Base-by-base conservation (phyloP, 2,888 invertebrate species). In the Smittia sp. region DNA sequence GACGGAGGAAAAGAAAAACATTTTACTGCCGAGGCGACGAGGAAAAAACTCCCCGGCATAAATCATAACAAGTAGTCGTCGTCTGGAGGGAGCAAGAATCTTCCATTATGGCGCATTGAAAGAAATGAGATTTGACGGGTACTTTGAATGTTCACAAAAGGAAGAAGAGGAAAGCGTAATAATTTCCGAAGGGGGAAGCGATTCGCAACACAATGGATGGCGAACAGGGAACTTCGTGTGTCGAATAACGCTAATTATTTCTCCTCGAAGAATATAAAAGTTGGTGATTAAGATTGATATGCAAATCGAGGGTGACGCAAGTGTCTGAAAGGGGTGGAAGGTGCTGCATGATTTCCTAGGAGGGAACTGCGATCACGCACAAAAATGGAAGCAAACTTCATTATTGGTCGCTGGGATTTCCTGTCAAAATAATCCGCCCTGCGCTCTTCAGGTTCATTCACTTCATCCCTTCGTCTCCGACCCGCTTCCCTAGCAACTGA, bases 251-350 rank as follows among this genome's bases (percentile, higher is more conserved):
- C 58, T 58, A 58, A 58, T 58, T 65, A 65, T 65, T 65, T 15
- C 63, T 65, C 15, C 63, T 25, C 1, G 25, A 65, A 65, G n/a
- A 65, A 27, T 13, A 27, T 65, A 25, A 18, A 62, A 62, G 18
- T 38, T 46, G n/a, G 11, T 67, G 67, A 67, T 46, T 38, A 67
- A 67, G 67, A 67, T 67, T 67, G 67, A 67, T 67, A 67, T 67
- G 67, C 67, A 67, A 67, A 67, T 67, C 41, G 41, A 58, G 22
- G 22, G 58, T 18, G 58, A 58, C 18, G 69, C 9, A 67, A 67
- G 67, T 39, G 67, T 41, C 20, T 67, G 18, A 69, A 69, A 69
- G 27, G 69, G 69, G 69, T 54, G 68, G 68, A 68, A 68, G 20
- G 67, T 63, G 38, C 13, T 41, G 39, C 41, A 68, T 20, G 41